Base-by-base conservation (phyloP, 2,797 vertebrate genomes). In the Mormyrops boulengeri region DNA sequence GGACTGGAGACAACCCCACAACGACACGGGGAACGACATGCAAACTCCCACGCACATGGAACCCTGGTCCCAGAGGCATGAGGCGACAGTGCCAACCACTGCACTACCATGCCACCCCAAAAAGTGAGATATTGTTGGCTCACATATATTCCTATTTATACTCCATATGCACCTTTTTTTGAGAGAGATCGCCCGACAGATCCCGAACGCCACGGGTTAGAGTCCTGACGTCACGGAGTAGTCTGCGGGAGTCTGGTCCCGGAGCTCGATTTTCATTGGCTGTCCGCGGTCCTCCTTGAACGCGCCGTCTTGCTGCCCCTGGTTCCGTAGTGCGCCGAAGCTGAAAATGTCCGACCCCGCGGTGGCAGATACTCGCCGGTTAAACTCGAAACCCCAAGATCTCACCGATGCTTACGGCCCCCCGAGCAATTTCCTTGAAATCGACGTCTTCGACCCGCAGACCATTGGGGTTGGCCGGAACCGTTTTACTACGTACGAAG, bases 381-480 rank as follows among this genome's bases (percentile, higher is more conserved):
- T 99, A 91, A 97, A 98, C 95, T 97, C 97, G 77, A 99, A 98
- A 94, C 98, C 98, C 57, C 98, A 99, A 95, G 98, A 99, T 93
- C 96, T 99, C 92, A 97, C 96, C 69, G 98, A 99, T 92, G 98
- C 98, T 30, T 99, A 99, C 93, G 98, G 98, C 87, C 98, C 98
- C 82, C 98, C 98, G 44, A 99, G 98, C 94, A 99, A 99, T 96
- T 99, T 98, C 94, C 95, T 99, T 91, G 98, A 99, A 95, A 99
- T 99, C 95, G 98, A 99, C 94, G 98, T 99, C 94, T 98, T 96
- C 91, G 98, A 99, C 92, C 98, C 98, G 73, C 98, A 99, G 94
- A 98, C 97, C 84, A 95, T 98, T 89, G 98, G 98, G 95, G 97
- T 98, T 87, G 98, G 98, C 38, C 96, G 98, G 90, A 97, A 95